Evolutionary conservation across 1,140 invertebrate species (phyloP).

Genomic region (Drosophila aff.): DNA sequence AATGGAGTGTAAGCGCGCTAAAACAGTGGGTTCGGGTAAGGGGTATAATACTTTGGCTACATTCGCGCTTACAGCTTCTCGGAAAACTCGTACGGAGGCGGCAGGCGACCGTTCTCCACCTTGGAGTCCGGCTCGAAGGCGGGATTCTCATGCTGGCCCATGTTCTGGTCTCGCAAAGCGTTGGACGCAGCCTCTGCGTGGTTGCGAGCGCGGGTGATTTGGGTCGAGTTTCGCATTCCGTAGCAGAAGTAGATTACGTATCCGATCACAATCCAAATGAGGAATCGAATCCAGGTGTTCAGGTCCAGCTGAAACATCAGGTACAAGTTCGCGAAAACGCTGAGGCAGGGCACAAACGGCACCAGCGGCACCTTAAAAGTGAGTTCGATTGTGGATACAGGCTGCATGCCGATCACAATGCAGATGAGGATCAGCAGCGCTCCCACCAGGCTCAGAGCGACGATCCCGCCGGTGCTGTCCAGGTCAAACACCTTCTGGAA

Average conservation of each 20-base stretch:
- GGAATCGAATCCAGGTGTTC: constrained; percentile 94
- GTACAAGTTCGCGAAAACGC: constrained; percentile 93
- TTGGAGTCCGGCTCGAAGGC: constrained; percentile 79
- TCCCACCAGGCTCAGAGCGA: constrained; percentile 68
- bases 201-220: constrained; percentile 69
- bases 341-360: constrained; percentile 92
- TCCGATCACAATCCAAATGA: constrained; percentile 92
- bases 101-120: constrained; percentile 53
- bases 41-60: constrained; percentile 8
- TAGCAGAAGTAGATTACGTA: constrained; percentile 88
- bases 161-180: constrained; percentile 39
- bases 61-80: constrained; percentile 56
- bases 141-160: constrained; percentile 67
- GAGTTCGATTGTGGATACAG: constrained; percentile 68
- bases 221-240: constrained; percentile 86
- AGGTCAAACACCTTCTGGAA: constrained; percentile 56
- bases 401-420: constrained; percentile 75
- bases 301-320: constrained; percentile 94
- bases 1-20: constrained; percentile 22
- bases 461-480: constrained; percentile 38
- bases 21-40: constrained; percentile 1
- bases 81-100: constrained; percentile 46
- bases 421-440: constrained; percentile 66
- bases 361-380: constrained; percentile 92
- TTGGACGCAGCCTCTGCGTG: constrained; percentile 62